Base-by-base conservation (phyloP, 2,888 invertebrate genomes). In the Drosophila infuscata region DNA sequence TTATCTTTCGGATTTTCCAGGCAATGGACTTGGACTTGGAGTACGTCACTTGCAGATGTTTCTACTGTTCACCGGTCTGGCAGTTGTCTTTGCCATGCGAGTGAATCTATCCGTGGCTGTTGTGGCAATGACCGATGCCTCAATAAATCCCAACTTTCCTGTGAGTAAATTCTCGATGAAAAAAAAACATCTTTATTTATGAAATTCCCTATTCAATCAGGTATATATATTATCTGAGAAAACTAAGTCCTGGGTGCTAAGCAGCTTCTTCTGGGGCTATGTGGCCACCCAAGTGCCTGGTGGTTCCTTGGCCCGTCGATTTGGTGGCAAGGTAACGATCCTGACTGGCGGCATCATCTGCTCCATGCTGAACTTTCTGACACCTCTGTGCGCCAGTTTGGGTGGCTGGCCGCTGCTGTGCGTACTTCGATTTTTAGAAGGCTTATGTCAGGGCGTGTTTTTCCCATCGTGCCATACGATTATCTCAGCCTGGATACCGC, bases 91-190 rank as follows among this genome's bases (percentile, higher is more conserved):
- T 85, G 94, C 95, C 0, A 94, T 96, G 81, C 93, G 97, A 46
- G 95, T 96, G 35, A 95, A 95, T 82, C 94, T 96, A 83, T 96
- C 95, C 0, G 95, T 96, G 17, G 96, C 95, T 0, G 94, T 97
- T 57, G 95, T 96, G 2, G 96, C 96, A 32, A 97, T 97, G 96
- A 95, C 95, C 0, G 94, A 95, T 79, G 77, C 65, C 7, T 3
- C 62, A 17, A 79, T 90, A 17, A 93, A 93, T 85, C 83, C 91
- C 0, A 54, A 89, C 32, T 92, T 91, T 79, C 90, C 90, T 15
- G 92, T 92, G 71, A 86, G 91, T 81, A 53, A 54, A 35, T 7
- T 46, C 15, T 46, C 8, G 15, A 25, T 46, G 8, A 25, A 46
- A 46, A 46, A 2, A 46, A 46, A 2, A 8, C 2, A 25, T 2